These are phyloP conservation scores for Phataginus tricuspis DNA, from an alignment of 2,797 vertebrate genomes.

Conservation along the genomic window DNA sequence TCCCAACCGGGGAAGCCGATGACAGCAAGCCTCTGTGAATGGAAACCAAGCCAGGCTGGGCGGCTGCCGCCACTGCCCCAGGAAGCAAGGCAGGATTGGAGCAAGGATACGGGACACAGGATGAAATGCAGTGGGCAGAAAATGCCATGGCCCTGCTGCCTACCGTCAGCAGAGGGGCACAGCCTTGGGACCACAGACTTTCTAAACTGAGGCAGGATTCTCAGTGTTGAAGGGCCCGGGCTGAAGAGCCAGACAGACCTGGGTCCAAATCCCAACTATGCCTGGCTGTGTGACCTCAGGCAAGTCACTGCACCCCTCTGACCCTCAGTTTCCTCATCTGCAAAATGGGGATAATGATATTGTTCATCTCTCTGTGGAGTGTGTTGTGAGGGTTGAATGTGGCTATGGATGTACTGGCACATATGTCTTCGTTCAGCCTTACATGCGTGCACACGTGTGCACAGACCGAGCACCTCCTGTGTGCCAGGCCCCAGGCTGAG, in stretches of 20 bases:
- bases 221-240: neutral
- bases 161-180: too few relatives aligned
- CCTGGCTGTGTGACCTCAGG: neutral
- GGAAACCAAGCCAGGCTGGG: neutral
- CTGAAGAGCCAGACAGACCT: neutral
- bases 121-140: neutral
- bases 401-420: rapidly evolving
- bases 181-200: neutral
- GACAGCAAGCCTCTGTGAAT: neutral
- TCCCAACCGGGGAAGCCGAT: rapidly evolving
- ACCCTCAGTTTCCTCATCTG: neutral
- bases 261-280: neutral
- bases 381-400: neutral
- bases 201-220: neutral
- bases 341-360: neutral
- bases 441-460: rapidly evolving
- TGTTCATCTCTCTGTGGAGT: neutral
- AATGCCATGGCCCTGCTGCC: rapidly evolving
- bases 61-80: neutral
- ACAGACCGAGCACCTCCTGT: neutral
- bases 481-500: neutral
- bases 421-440: neutral
- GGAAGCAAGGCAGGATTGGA: rapidly evolving
- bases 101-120: neutral
- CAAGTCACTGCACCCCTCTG: neutral